Conservation (phyloP, 1,140 invertebrate species). For the Drosophila pseudoobscura region DNA sequence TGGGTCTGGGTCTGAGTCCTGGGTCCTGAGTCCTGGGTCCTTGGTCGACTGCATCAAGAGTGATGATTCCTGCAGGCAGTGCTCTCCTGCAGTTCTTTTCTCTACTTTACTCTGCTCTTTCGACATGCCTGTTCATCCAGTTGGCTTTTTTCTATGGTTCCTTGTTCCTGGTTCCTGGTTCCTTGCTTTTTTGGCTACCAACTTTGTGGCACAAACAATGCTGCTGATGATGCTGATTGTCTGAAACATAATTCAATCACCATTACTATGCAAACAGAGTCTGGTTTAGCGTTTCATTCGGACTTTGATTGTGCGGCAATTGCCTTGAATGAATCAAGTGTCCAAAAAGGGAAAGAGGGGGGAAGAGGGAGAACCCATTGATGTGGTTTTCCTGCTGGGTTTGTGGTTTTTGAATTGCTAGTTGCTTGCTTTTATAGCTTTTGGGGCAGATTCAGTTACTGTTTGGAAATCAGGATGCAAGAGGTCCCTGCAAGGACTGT, state of each 20-base stretch:
- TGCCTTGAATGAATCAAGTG: constrained; percentile 38
- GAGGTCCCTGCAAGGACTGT: too few species aligned
- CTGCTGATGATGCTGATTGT: constrained; percentile 53
- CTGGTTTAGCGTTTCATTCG: constrained; percentile 49
- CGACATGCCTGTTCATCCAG: neutral
- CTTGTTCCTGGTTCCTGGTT: too few species aligned
- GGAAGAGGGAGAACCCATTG: neutral
- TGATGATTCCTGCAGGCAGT: constrained; percentile 34
- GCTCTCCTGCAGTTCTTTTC: constrained; percentile 9
- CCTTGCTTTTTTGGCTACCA: constrained; percentile 14
- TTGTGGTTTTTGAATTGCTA: too few species aligned
- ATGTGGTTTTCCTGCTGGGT: too few species aligned
- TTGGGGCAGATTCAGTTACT: too few species aligned
- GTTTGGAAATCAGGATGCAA: neutral
- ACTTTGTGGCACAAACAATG: constrained; percentile 56
- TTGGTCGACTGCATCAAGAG: constrained; percentile 31
- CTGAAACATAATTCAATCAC: constrained; percentile 53
- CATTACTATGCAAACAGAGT: constrained; percentile 53
- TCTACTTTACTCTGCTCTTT: constrained; percentile 18
- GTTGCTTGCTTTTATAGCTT: too few species aligned
- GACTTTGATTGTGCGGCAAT: constrained; percentile 48
- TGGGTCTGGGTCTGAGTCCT: too few species aligned
- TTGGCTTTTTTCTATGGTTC: constrained; percentile 14
- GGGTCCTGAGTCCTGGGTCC: neutral
- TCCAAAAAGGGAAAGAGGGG: too few species aligned